Percentiles rank a stretch among this genome's conserved stretches.
Evolutionary conservation across 2,113 vertebrate species (phyloP).

Genomic region (Notiomystis cincta): DNA sequence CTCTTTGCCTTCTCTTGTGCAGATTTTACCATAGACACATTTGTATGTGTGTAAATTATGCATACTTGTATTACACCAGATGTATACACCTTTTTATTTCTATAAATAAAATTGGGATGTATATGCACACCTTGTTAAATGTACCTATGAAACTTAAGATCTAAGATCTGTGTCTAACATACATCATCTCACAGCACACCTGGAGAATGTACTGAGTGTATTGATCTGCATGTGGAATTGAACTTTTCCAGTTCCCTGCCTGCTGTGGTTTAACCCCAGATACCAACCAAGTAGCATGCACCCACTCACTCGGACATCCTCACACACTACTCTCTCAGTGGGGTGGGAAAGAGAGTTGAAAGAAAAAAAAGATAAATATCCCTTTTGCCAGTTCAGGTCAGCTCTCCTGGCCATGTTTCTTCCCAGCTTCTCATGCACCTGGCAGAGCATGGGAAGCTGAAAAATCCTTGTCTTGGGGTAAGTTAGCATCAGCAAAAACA

Average conservation of each 20-base stretch:
- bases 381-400: neutral
- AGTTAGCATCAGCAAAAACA: neutral
- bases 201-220: neutral
- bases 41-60: neutral
- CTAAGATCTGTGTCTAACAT: neutral
- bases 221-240: neutral
- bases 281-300: neutral
- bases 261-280: neutral
- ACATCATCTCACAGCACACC: neutral
- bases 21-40: accelerated
- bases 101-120: accelerated
- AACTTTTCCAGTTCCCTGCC: neutral
- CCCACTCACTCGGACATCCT: neutral
- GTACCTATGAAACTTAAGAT: neutral
- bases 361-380: neutral
- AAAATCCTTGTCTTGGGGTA: neutral
- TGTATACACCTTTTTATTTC: accelerated
- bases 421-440: neutral
- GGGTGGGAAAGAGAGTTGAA: neutral
- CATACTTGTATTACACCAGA: accelerated
- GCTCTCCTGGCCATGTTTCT: neutral
- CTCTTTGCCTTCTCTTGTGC: accelerated
- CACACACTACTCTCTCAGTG: neutral
- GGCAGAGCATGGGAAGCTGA: neutral
- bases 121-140: neutral